Percentiles rank a stretch among this genome's conserved stretches.
Evolutionary conservation across 1,140 invertebrate species (phyloP).

Genomic region (Drosophila sucinea): DNA sequence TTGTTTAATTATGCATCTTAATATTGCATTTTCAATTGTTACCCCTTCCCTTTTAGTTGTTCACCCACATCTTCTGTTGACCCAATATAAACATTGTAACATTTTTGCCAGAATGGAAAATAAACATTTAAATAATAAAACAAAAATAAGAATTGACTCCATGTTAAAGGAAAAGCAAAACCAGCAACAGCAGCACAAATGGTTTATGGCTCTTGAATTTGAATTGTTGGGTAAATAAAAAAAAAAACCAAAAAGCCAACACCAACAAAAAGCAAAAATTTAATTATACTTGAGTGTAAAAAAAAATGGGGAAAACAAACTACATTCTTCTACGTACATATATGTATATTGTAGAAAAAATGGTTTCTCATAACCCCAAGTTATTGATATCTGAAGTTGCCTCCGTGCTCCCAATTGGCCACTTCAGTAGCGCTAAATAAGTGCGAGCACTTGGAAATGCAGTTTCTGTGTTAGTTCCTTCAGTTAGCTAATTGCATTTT

Average conservation of each 20-base stretch:
- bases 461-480: slow-evolving; percentile 31
- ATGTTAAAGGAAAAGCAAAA: slow-evolving; percentile 12
- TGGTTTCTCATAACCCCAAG: neutral
- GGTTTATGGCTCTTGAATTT: slow-evolving; percentile 56
- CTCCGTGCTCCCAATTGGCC: neutral
- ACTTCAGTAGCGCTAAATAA: slow-evolving; percentile 7
- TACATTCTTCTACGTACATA: neutral
- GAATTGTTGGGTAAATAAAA: slow-evolving; percentile 64
- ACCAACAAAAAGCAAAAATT: slow-evolving; percentile 32
- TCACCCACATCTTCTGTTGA: slow-evolving; percentile 37
- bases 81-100: slow-evolving; percentile 70
- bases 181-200: slow-evolving; percentile 24
- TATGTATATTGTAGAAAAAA: neutral
- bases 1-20: slow-evolving; percentile 8
- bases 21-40: slow-evolving; percentile 4
- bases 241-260: slow-evolving; percentile 21
- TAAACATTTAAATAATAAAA: slow-evolving; percentile 54
- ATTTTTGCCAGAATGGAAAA: slow-evolving; percentile 52
- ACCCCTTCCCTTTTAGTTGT: neutral
- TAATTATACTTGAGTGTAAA: slow-evolving; percentile 63
- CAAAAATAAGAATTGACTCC: slow-evolving; percentile 21
- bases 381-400: neutral
- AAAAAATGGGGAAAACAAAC: slow-evolving; percentile 13
- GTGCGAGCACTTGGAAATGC: slow-evolving; percentile 42
- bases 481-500: slow-evolving; percentile 54